Evolutionary conservation across 2,797 vertebrate species (phyloP).

Genomic region (Knipowitschia caucasica): DNA sequence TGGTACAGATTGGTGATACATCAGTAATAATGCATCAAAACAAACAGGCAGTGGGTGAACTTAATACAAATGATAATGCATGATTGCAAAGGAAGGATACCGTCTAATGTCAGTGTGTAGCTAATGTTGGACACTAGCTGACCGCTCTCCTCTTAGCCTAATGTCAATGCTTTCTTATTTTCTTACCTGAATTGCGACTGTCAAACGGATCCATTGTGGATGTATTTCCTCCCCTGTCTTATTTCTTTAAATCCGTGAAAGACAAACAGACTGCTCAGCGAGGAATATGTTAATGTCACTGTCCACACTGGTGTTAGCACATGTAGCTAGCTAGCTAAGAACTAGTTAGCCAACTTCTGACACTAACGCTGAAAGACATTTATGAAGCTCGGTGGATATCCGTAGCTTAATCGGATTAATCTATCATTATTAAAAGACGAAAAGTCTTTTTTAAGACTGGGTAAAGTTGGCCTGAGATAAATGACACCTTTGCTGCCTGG

Average conservation of each 20-base stretch:
- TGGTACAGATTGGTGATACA: too few species aligned
- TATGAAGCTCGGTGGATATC: conserved; percentile 20
- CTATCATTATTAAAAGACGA: conserved; percentile 7
- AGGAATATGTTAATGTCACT: conserved; percentile 15
- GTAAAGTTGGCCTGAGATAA: not conserved
- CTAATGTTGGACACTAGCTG: conserved; percentile 52
- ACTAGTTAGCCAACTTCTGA: conserved; percentile 62
- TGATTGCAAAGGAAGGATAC: too few species aligned
- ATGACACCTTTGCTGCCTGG: conserved; percentile 40
- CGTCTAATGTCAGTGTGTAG: conserved; percentile 13
- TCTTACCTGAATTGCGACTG: conserved; percentile 60
- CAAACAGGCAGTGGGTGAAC: too few species aligned
- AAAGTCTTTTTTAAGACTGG: not conserved
- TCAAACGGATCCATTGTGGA: conserved; percentile 74
- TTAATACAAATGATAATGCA: too few species aligned
- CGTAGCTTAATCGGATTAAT: conserved; percentile 17
- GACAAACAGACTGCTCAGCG: conserved; percentile 3
- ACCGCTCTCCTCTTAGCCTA: conserved; percentile 54
- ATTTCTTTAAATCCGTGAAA: conserved; percentile 4
- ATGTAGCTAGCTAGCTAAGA: conserved; percentile 54
- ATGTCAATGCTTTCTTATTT: not conserved
- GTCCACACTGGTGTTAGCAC: conserved; percentile 30
- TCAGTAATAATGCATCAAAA: too few species aligned
- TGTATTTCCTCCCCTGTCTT: conserved; percentile 5
- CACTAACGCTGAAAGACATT: conserved; percentile 34